A percentile compares a stretch with the other conserved stretches of the same genome.
Evolutionary conservation across 2,113 vertebrate genomes (phyloP).

Genomic region (Epinephelus cyanopodus): DNA sequence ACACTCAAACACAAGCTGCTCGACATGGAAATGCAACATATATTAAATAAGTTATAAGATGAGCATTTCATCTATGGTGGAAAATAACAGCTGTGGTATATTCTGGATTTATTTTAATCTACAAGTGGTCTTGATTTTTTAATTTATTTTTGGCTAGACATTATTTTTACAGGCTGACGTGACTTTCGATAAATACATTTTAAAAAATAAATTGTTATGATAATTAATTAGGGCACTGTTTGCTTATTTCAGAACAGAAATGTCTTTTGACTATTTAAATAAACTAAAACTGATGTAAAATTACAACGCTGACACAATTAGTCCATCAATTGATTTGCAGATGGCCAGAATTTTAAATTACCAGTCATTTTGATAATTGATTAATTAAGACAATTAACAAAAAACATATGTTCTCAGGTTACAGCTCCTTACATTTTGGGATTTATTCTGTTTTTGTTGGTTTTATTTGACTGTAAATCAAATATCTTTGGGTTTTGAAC

Average conservation of each 20-base stretch:
- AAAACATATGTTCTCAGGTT: neutral
- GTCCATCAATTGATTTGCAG: neutral
- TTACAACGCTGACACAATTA: neutral
- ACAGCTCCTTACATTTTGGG: neutral
- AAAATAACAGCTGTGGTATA: neutral
- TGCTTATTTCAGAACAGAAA: neutral
- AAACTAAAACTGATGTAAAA: neutral
- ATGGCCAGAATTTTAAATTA: neutral
- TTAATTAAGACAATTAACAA: neutral
- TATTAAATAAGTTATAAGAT: neutral
- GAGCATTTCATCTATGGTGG: neutral
- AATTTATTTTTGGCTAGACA: neutral
- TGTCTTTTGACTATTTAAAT: neutral
- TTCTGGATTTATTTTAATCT: neutral
- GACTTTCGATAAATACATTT: neutral
- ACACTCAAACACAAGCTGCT: neutral
- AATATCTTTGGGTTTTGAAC: neutral
- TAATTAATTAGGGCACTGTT: neutral
- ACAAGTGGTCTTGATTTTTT: slow-evolving; percentile 30
- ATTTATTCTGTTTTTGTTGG: neutral
- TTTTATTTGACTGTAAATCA: neutral
- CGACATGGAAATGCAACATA: neutral
- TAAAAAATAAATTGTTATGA: neutral
- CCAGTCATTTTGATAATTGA: neutral
- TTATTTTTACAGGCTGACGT: neutral